Conservation (phyloP, 2,797 vertebrate species). For the Chiloscyllium punctatum region DNA sequence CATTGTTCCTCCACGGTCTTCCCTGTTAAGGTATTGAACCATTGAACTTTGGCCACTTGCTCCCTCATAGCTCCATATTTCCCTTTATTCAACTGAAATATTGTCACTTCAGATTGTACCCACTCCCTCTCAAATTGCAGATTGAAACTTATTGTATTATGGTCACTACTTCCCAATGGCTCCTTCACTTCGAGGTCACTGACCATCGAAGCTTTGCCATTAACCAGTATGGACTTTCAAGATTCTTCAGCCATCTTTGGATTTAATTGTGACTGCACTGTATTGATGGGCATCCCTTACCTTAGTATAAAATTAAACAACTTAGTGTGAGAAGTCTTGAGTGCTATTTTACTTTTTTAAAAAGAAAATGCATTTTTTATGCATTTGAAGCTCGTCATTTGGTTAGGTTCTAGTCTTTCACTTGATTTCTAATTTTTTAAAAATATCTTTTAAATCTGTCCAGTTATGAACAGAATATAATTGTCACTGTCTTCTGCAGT, state of each 20-base stretch:
- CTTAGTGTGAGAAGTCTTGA: background rate
- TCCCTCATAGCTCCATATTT: too few relatives aligned
- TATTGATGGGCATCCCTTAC: background rate
- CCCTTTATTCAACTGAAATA: too few relatives aligned
- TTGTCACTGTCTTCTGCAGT: background rate
- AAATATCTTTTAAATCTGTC: background rate
- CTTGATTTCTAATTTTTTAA: background rate
- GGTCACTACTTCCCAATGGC: too few relatives aligned
- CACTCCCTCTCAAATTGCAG: too few relatives aligned
- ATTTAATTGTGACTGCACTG: background rate
- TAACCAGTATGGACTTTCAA: background rate
- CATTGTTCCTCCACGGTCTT: too few relatives aligned
- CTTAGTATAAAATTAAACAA: background rate
- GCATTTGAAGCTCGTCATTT: background rate
- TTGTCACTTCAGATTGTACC: too few relatives aligned
- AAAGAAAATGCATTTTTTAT: background rate
- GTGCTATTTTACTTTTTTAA: background rate
- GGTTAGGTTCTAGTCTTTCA: background rate
- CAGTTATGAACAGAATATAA: background rate
- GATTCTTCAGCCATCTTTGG: background rate
- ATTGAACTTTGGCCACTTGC: too few relatives aligned
- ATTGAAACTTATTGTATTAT: too few relatives aligned
- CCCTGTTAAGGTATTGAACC: too few relatives aligned
- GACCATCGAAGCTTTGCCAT: background rate
- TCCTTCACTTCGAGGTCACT: too few relatives aligned